phyloP scores from a whole-genome alignment of 30 jellyfish, hydroid and myxozoan species.

The Hydractinia echinata region DNA sequence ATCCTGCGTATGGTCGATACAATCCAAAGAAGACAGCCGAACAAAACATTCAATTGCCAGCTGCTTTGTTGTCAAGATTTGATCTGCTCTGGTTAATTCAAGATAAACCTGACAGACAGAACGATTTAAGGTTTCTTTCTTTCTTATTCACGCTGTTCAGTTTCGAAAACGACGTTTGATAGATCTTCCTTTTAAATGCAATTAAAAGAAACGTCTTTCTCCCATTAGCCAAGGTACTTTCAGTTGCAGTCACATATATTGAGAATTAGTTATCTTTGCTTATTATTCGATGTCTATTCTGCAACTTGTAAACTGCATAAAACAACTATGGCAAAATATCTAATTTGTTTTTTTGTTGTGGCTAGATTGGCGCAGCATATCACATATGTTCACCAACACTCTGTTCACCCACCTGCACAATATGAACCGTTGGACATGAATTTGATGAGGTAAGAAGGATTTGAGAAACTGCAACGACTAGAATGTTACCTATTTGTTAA shows the following conservation, averaged over 20 bases:
- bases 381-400: slow-evolving; percentile 85
- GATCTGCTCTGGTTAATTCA: slow-evolving; percentile 97
- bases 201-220: background rate
- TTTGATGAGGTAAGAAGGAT: slow-evolving; percentile 67
- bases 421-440: slow-evolving; percentile 86
- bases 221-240: background rate
- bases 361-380: slow-evolving; percentile 93
- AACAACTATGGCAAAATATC: background rate
- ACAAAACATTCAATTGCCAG: slow-evolving; percentile 97
- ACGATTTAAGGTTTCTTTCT: slow-evolving; percentile 65
- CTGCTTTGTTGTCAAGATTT: slow-evolving; percentile 94
- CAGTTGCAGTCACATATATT: no score
- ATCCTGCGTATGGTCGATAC: slow-evolving; percentile 99
- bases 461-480: no score
- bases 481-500: no score
- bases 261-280: no score
- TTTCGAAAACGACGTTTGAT: background rate
- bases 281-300: background rate
- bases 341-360: background rate
- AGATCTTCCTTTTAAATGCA: background rate
- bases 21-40: slow-evolving; percentile 97
- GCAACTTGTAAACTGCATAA: background rate
- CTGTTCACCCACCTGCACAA: slow-evolving; percentile 95
- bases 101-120: slow-evolving; percentile 93
- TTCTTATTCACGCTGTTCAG: background rate